A percentile compares a stretch with the other conserved stretches of the same genome.
Conservation (phyloP, 2,888 invertebrate species). For the Nemoura dubitans region DNA sequence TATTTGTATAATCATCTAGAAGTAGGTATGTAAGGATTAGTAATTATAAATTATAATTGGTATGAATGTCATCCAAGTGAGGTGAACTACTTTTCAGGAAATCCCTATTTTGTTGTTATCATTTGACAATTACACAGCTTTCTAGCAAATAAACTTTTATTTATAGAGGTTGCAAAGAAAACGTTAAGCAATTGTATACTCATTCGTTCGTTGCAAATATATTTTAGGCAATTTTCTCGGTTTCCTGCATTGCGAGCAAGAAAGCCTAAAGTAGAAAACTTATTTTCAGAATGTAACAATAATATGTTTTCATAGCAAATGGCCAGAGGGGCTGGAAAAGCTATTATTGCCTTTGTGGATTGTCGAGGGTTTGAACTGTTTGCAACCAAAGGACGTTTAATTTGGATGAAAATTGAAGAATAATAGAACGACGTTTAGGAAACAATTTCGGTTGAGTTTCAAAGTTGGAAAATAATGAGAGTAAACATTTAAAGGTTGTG, state of each 20-base stretch:
- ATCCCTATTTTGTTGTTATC: no score
- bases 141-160: no score
- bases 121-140: no score
- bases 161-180: no score
- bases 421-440: background rate
- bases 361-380: background rate
- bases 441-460: background rate
- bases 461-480: background rate
- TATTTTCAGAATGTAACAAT: background rate
- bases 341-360: background rate
- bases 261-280: background rate
- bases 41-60: no score
- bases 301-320: background rate
- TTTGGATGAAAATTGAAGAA: slow-evolving; percentile 12
- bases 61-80: no score
- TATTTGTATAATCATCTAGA: no score
- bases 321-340: background rate
- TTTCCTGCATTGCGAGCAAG: background rate
- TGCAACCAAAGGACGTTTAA: background rate
- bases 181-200: no score
- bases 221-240: no score
- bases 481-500: background rate
- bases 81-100: no score
- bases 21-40: no score
- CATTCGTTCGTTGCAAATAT: no score